Conservation (phyloP, 2,113 vertebrate genomes). For the Tragelaphus buxtoni region DNA sequence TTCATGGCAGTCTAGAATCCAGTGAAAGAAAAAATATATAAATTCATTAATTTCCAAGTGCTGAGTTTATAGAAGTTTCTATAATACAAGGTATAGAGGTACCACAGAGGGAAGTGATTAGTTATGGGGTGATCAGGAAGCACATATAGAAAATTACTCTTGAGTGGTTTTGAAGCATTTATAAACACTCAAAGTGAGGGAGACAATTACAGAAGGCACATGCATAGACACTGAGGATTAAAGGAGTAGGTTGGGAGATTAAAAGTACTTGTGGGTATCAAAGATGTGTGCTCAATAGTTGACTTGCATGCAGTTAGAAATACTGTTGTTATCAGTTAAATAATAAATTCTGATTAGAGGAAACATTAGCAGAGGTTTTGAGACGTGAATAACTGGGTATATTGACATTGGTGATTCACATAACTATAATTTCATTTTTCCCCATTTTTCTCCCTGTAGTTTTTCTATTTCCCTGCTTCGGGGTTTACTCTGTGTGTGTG, state of each 20-base stretch:
- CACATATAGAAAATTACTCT: background rate
- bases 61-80: background rate
- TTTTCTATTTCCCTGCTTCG: background rate
- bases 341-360: background rate
- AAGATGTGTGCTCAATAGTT: background rate
- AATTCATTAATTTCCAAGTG: background rate
- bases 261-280: background rate
- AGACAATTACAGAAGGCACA: background rate
- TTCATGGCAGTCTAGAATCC: background rate
- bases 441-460: background rate
- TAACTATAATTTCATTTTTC: background rate
- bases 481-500: background rate
- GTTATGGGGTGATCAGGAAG: background rate
- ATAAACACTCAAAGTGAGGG: background rate
- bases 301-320: background rate
- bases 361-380: background rate
- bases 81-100: background rate
- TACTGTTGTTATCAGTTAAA: background rate
- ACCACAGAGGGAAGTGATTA: background rate
- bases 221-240: background rate
- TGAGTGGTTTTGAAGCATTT: background rate
- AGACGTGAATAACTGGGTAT: background rate
- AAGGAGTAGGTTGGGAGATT: background rate
- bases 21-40: background rate
- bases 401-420: background rate